Conservation (phyloP, 2,113 vertebrate genomes). For the Ciconia boyciana region DNA sequence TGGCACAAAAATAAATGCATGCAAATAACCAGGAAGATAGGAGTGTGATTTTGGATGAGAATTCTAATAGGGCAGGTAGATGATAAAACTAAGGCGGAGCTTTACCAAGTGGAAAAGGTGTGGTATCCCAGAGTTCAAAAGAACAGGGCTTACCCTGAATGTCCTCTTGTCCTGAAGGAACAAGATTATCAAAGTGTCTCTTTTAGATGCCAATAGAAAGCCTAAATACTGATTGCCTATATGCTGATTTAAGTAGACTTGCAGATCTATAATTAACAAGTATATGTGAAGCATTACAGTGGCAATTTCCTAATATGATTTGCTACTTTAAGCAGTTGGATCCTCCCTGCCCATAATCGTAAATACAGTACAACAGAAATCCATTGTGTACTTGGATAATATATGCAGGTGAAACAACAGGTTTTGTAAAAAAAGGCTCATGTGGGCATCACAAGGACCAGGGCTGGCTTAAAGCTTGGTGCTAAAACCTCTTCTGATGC, state of each 20-base stretch:
- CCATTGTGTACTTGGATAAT: neutral
- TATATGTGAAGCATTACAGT: neutral
- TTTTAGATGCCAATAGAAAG: neutral
- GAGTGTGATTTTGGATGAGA: neutral
- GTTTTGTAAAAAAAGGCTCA: neutral
- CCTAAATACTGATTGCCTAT: neutral
- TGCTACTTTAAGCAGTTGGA: neutral
- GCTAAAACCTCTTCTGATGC: neutral
- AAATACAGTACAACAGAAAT: neutral
- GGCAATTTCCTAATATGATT: neutral
- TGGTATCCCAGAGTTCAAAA: neutral
- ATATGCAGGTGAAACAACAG: neutral
- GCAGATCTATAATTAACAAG: neutral
- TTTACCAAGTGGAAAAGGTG: neutral
- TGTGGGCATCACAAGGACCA: neutral
- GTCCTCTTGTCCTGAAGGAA: neutral
- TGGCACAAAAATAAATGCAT: neutral
- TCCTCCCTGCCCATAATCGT: neutral
- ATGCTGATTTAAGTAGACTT: neutral
- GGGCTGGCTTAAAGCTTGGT: neutral
- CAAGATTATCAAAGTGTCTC: neutral
- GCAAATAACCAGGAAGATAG: neutral
- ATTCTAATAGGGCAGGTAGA: neutral
- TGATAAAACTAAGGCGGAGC: neutral
- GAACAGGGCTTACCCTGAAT: neutral